Percentiles rank a stretch among this genome's conserved stretches.
Conservation (phyloP, 2,797 vertebrate species). For the Cirrhinus molitorella region DNA sequence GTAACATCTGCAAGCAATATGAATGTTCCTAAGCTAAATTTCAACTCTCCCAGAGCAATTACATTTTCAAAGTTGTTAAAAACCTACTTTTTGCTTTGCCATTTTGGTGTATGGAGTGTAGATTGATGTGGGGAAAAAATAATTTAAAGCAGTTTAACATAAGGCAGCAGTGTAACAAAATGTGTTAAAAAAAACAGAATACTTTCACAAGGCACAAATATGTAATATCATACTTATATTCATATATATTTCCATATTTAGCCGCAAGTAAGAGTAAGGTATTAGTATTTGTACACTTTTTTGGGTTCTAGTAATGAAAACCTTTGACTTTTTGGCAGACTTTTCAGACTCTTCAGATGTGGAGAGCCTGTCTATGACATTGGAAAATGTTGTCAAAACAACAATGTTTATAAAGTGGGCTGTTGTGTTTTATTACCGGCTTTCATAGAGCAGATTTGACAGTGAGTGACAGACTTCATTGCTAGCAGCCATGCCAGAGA, state of each 20-base stretch:
- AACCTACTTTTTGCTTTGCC: no score
- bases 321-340: neutral
- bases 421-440: slow-evolving; percentile 11
- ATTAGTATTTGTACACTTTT: neutral
- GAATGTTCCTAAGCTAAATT: no score
- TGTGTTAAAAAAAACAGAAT: no score
- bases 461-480: slow-evolving; percentile 42
- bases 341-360: neutral
- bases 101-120: no score
- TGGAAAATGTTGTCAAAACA: slow-evolving; percentile 11
- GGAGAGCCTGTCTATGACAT: neutral
- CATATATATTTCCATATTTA: neutral
- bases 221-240: neutral
- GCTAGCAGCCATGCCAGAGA: slow-evolving; percentile 8
- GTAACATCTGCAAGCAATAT: no score
- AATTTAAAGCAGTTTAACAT: no score
- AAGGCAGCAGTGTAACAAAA: no score
- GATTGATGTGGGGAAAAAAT: no score
- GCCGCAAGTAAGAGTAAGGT: neutral
- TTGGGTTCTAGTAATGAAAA: neutral
- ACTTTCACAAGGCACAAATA: no score
- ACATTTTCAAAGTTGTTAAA: no score
- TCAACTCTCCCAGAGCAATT: no score
- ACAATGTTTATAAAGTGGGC: slow-evolving; percentile 12
- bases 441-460: slow-evolving; percentile 20